Base-by-base conservation (phyloP, 2,888 invertebrate genomes). In the Macrosoma leucophasiata region DNA sequence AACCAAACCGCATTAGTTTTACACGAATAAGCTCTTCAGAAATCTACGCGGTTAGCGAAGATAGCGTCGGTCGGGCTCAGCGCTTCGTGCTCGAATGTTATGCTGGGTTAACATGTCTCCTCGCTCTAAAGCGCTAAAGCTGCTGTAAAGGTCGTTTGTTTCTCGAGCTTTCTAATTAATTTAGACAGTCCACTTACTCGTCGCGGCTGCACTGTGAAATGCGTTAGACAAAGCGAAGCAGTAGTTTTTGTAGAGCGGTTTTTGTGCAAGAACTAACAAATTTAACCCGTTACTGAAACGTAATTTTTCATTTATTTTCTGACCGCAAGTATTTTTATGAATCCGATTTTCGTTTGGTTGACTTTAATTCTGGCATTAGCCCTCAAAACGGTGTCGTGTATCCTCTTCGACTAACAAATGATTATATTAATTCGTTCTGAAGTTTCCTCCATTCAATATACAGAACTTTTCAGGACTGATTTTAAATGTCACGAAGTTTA, bases 1-100 rank as follows among this genome's bases (percentile, higher is more conserved):
- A 72, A 71, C 68, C 64, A 55, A 66, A 62, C 58, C 62, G 61
- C 69, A 71, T 77, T 75, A 75, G 71, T 74, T 66, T 54, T 60
- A 77, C 78, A 79, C 58, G 76, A 74, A 71, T 76, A 77, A 74
- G 77, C 79, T 78, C 68, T 77, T 70, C 65, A 63, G 70, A 70
- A 68, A 65, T 65, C 65, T 62, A 56, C 60, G 62, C 55, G 68
- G 68, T 62, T 62, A 62, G 62, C 61, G 68, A 55, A 60, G 67
- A 68, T 66, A 62, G 61, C 62, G 57, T 42, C 42, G 35, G n/a
- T 44, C 50, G 50, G 50, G 53, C 48, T 53, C 59, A 62, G 65
- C 66, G 57, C 52, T 53, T 43, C 55, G 64, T 65, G 71, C 70
- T 71, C 57, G 51, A 58, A 52, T 51, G 59, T 58, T 63, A 58